Percentiles rank a stretch among this genome's conserved stretches.
These are phyloP conservation scores for Amblyornis subalaris DNA, from an alignment of 2,113 vertebrate genomes.

Conservation along the genomic window DNA sequence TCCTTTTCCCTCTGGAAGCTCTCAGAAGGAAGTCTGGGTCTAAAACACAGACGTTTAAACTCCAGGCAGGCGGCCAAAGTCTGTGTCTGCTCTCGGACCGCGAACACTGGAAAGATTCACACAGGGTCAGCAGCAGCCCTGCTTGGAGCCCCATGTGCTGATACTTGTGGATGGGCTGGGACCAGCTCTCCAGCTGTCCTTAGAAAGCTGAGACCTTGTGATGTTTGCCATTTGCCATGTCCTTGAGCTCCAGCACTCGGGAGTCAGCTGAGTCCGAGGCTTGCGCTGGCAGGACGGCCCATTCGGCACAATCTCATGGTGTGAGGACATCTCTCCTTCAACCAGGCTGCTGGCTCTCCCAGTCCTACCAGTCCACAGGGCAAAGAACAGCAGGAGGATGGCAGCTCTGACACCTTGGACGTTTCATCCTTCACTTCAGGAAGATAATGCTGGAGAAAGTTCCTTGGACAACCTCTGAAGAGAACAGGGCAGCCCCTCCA, in stretches of 20 bases:
- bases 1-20: neutral
- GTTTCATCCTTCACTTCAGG: neutral
- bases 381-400: neutral
- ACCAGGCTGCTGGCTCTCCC: neutral
- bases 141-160: neutral
- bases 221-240: neutral
- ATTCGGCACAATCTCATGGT: neutral
- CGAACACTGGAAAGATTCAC: neutral
- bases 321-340: neutral
- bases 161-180: neutral
- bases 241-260: neutral
- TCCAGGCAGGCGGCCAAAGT: conserved; percentile 9
- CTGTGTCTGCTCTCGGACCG: neutral
- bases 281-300: neutral
- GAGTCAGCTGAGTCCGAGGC: neutral
- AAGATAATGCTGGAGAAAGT: neutral
- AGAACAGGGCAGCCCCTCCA: neutral
- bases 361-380: neutral
- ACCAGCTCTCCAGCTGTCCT: neutral
- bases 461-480: neutral
- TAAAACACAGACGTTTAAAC: neutral
- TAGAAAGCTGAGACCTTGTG: neutral
- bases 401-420: neutral
- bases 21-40: conserved; percentile 27
- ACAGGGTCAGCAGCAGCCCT: neutral